Conservation (phyloP, 1,140 invertebrate genomes). For the Planococcus citri region DNA sequence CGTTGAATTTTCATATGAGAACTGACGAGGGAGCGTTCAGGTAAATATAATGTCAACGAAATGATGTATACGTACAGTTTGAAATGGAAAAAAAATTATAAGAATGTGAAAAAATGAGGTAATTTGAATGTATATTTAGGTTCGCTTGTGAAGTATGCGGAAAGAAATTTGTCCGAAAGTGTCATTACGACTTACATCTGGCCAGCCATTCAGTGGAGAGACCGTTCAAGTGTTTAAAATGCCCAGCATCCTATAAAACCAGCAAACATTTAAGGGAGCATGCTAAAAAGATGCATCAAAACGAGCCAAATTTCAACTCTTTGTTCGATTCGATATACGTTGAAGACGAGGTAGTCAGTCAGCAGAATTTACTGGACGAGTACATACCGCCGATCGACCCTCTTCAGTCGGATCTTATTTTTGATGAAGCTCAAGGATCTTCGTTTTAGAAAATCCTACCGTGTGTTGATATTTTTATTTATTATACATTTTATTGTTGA, state of each 20-base stretch:
- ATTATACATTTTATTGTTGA: too few species aligned
- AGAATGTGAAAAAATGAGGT: not conserved
- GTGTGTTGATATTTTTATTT: too few species aligned
- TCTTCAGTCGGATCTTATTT: too few species aligned
- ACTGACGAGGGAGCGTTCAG: constrained; percentile 9
- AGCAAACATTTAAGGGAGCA: constrained; percentile 37
- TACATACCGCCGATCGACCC: not conserved
- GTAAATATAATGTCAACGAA: not conserved
- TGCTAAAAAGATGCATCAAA: constrained; percentile 31
- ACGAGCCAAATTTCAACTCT: constrained; percentile 34
- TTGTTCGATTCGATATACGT: not conserved
- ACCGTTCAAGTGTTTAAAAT: constrained; percentile 36
- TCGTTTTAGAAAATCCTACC: too few species aligned
- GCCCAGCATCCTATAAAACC: constrained; percentile 37
- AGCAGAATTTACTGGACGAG: not conserved
- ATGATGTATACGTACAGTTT: not conserved
- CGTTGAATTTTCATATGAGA: constrained; percentile 23
- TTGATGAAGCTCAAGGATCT: too few species aligned
- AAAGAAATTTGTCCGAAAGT: constrained; percentile 37
- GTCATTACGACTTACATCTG: constrained; percentile 36
- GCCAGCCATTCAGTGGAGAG: constrained; percentile 34
- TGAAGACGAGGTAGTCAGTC: not conserved
- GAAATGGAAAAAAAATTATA: not conserved
- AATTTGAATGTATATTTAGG: too few species aligned
- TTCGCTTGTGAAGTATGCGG: constrained; percentile 36